Conservation (phyloP, 2,888 invertebrate species). For the Camptogramma bilineatum region DNA sequence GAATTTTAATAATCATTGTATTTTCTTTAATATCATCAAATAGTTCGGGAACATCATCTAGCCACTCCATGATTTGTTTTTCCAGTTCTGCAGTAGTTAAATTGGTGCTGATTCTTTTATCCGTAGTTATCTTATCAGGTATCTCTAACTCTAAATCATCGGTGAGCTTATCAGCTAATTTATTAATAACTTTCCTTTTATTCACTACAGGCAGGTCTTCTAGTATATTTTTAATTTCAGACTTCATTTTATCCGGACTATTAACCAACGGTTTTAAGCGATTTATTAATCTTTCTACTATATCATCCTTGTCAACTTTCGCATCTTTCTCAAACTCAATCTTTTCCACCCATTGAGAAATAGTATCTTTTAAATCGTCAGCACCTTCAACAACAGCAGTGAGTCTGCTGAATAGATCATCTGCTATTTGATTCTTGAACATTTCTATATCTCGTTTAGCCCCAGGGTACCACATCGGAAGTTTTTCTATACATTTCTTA, state of each 20-base stretch:
- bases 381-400: slow-evolving; percentile 30
- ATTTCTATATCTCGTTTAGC: slow-evolving; percentile 42
- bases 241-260: slow-evolving; percentile 40
- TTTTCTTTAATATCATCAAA: slow-evolving; percentile 13
- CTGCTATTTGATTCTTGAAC: slow-evolving; percentile 49
- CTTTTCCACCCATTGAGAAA: slow-evolving; percentile 43
- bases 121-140: not conserved
- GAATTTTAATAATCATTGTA: slow-evolving; percentile 26
- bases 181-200: slow-evolving; percentile 24
- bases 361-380: slow-evolving; percentile 42
- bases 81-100: slow-evolving; percentile 21
- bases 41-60: slow-evolving; percentile 31
- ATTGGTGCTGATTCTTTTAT: slow-evolving; percentile 14
- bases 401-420: slow-evolving; percentile 47
- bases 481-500: slow-evolving; percentile 44
- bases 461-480: slow-evolving; percentile 60
- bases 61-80: slow-evolving; percentile 37
- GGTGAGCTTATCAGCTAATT: slow-evolving; percentile 42
- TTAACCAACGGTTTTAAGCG: slow-evolving; percentile 43
- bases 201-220: slow-evolving; percentile 35
- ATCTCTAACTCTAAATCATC: slow-evolving; percentile 32
- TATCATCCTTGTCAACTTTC: slow-evolving; percentile 32
- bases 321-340: slow-evolving; percentile 41
- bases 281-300: slow-evolving; percentile 41
- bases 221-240: slow-evolving; percentile 45